Evolutionary conservation across 2,113 vertebrate genomes (phyloP).

Genomic region (Chaenogobius annularis): DNA sequence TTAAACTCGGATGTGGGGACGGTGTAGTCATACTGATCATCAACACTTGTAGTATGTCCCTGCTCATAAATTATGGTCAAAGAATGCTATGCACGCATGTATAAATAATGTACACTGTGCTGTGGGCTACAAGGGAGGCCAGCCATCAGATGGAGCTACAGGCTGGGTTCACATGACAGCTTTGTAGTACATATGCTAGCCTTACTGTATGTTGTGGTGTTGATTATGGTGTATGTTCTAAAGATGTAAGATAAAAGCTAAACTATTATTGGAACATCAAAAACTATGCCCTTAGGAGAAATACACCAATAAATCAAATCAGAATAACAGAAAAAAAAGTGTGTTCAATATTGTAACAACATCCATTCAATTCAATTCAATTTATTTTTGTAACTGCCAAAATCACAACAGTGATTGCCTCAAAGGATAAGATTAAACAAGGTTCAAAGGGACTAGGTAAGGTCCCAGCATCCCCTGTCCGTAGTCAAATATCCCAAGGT

Average conservation of each 20-base stretch:
- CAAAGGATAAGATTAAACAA: too few species aligned
- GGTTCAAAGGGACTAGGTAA: too few species aligned
- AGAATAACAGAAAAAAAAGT: neutral
- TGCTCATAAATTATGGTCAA: slow-evolving; percentile 25
- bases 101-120: slow-evolving; percentile 32
- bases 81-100: slow-evolving; percentile 14
- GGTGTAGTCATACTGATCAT: slow-evolving; percentile 23
- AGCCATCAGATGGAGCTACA: neutral
- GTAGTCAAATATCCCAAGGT: too few species aligned
- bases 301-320: neutral
- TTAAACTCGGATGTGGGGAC: slow-evolving; percentile 16
- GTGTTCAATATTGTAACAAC: too few species aligned
- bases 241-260: neutral
- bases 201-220: neutral
- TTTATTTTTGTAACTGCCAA: too few species aligned
- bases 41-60: slow-evolving; percentile 7
- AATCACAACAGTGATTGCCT: too few species aligned
- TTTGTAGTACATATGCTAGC: neutral
- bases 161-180: slow-evolving; percentile 5
- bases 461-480: too few species aligned
- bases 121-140: slow-evolving; percentile 10
- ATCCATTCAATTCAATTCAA: too few species aligned
- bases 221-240: neutral
- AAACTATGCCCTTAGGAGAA: neutral
- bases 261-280: neutral